Evolutionary conservation across 2,113 vertebrate species (phyloP).

Genomic region (Nestor notabilis): DNA sequence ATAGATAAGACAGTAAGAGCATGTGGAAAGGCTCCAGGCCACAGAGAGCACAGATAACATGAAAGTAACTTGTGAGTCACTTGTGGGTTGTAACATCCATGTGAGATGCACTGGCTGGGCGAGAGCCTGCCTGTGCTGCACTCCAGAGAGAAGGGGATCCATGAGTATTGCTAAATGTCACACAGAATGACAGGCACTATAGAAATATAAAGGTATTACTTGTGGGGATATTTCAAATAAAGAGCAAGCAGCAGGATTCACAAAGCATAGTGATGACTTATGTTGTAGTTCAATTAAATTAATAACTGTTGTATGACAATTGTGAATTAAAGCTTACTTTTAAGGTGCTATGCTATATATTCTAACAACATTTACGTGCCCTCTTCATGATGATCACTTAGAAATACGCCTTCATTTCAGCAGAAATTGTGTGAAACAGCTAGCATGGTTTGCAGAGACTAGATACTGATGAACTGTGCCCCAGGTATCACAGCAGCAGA

Average conservation of each 20-base stretch:
- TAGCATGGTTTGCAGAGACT: background rate
- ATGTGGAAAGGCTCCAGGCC: background rate
- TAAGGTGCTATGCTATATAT: background rate
- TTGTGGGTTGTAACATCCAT: background rate
- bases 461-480: background rate
- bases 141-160: background rate
- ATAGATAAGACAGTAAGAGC: slow-evolving; percentile 11
- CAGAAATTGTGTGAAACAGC: background rate
- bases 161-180: fast-evolving
- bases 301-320: background rate
- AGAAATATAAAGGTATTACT: background rate
- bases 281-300: background rate
- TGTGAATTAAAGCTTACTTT: background rate
- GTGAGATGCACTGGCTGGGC: background rate
- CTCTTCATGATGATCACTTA: background rate
- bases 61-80: background rate
- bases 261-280: background rate
- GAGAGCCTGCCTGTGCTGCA: background rate
- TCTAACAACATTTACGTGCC: background rate
- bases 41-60: slow-evolving; percentile 27
- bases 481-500: background rate
- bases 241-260: background rate
- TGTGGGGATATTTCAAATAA: background rate
- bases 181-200: background rate
- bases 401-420: background rate